Base-by-base conservation (phyloP, 2,113 vertebrate genomes). In the Paracanthobrama guichenoti region DNA sequence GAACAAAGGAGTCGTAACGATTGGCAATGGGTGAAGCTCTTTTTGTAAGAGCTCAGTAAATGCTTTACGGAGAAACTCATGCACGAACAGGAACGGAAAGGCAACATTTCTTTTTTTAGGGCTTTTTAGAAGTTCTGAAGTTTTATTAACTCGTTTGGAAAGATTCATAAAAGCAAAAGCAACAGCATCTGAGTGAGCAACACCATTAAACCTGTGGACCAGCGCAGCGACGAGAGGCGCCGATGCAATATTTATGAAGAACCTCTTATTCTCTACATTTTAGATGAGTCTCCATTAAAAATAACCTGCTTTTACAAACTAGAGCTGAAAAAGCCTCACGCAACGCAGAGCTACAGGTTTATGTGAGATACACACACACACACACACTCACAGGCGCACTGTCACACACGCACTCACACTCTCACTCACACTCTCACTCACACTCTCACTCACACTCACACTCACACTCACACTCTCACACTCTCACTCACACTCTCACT, bases 241-340 rank as follows among this genome's bases (percentile, higher is more conserved):
- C 3, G 48, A 87, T 90, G n/a, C 81, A 88, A 89, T 90, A 90
- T 89, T 89, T 80, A 89, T 84, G n/a, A 86, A 14, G 57, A 86
- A 75, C 69, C 90, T 87, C 84, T 88, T 87, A 87, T 88, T 87
- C 85, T 60, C 85, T 89, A 88, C 81, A 88, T 89, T 89, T 90
- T 87, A 88, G 81, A 89, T 89, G 90, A 75, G 79, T 48, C 24
- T 39, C 83, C 86, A 86, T 90, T 88, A 90, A 86, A 90, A 90
- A 90, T 85, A 90, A 86, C 90, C 86, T 74, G 31, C 75, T 84
- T 84, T 88, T 87, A 86, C 82, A 83, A 74, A 73, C 2, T 5
- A 55, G 69, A 59, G 67, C 69, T n/a, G 10, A 16, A 50, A 57
- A 86, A 85, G 50, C 72, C 22, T 74, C 86, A 87, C 35, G 67